These are phyloP conservation scores for Corythoichthys intestinalis DNA, from an alignment of 2,113 vertebrate genomes.

Conservation along the genomic window DNA sequence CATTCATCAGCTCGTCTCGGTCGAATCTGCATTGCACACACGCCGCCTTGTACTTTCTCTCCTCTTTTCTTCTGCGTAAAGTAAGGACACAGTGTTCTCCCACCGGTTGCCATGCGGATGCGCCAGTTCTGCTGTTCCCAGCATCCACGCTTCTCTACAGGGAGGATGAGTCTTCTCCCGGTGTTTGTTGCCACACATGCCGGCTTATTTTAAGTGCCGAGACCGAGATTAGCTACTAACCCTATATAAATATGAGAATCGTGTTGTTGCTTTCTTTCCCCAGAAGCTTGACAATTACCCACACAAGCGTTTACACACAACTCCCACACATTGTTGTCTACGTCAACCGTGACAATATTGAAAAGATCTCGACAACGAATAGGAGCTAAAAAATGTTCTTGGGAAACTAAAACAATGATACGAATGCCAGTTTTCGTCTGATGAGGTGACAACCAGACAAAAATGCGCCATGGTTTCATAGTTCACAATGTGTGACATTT, in stretches of 20 bases:
- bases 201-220: constrained; percentile 41
- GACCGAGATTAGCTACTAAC: constrained; percentile 43
- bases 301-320: neutral
- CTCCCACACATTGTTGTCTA: neutral
- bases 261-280: constrained; percentile 29
- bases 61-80: constrained; percentile 20
- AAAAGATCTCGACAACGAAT: too few relatives aligned
- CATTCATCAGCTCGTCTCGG: constrained; percentile 68
- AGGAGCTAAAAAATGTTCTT: too few relatives aligned
- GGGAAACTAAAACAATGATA: too few relatives aligned
- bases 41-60: constrained; percentile 17
- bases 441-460: too few relatives aligned
- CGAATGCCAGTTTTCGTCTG: too few relatives aligned
- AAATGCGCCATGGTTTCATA: too few relatives aligned
- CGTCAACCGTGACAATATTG: too few relatives aligned
- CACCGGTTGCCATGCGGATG: constrained; percentile 49
- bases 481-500: too few relatives aligned
- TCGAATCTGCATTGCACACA: constrained; percentile 43
- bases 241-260: constrained; percentile 33
- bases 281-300: constrained; percentile 11
- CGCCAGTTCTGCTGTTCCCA: constrained; percentile 55
- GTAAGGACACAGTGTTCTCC: constrained; percentile 52
- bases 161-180: constrained; percentile 11
- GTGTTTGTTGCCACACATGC: constrained; percentile 20
- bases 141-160: constrained; percentile 38